A percentile compares a stretch with the other conserved stretches of the same genome.
Evolutionary conservation across 2,113 vertebrate species (phyloP).

Genomic region (Pollimyrus isidori): DNA sequence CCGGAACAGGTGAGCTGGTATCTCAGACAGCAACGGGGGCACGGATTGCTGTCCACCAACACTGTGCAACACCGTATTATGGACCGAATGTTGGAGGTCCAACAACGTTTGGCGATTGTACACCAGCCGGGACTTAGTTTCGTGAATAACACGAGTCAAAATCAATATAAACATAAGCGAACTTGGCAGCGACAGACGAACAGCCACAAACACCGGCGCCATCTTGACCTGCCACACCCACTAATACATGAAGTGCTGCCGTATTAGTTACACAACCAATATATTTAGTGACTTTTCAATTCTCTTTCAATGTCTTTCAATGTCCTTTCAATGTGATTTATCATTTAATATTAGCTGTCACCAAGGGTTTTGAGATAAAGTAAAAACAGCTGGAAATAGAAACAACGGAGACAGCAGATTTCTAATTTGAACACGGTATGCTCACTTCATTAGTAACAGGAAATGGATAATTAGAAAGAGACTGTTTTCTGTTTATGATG

Average conservation of each 20-base stretch:
- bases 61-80: too few relatives aligned
- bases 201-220: too few relatives aligned
- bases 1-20: too few relatives aligned
- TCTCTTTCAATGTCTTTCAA: constrained; percentile 66
- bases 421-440: constrained; percentile 60
- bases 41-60: too few relatives aligned
- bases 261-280: constrained; percentile 14
- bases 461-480: constrained; percentile 65
- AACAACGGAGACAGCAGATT: constrained; percentile 65
- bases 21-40: too few relatives aligned
- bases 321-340: constrained; percentile 71
- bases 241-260: background rate
- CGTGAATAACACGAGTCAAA: too few relatives aligned
- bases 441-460: constrained; percentile 66
- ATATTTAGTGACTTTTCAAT: constrained; percentile 67
- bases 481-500: constrained; percentile 56
- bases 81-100: too few relatives aligned
- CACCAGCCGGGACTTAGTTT: too few relatives aligned
- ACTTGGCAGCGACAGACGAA: too few relatives aligned
- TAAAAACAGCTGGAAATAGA: constrained; percentile 72
- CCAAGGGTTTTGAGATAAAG: constrained; percentile 66
- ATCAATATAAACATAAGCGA: too few relatives aligned
- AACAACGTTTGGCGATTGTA: too few relatives aligned
- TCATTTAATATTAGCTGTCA: constrained; percentile 72
- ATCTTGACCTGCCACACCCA: too few relatives aligned